Percentiles rank a stretch among this genome's conserved stretches.
phyloP scores from a whole-genome alignment of 2,888 invertebrate genomes.

The Heliconius erato region DNA sequence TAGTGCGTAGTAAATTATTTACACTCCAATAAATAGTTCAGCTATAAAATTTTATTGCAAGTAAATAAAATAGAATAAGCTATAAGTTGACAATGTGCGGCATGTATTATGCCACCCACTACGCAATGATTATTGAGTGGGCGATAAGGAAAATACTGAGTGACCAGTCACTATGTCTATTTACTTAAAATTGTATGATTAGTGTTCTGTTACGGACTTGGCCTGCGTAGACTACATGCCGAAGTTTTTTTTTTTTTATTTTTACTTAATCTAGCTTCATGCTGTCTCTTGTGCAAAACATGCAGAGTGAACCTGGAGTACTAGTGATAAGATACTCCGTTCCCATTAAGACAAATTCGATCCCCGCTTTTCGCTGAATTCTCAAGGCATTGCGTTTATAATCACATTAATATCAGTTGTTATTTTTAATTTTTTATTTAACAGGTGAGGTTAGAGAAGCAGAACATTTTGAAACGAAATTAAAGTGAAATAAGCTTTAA shows the following conservation, averaged over 20 bases:
- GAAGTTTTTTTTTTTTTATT: not conserved
- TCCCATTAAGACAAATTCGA: not conserved
- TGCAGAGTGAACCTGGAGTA: not conserved
- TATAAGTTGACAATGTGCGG: not conserved
- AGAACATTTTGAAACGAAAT: not conserved
- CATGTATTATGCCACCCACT: not conserved
- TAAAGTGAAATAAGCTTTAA: not conserved
- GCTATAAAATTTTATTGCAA: conserved; percentile 26
- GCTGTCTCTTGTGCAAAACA: too few species aligned
- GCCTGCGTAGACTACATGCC: too few species aligned
- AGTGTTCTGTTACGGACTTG: too few species aligned
- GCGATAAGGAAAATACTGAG: not conserved
- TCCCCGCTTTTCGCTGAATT: not conserved
- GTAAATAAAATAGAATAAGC: conserved; percentile 24
- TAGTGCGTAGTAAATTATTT: conserved; percentile 50
- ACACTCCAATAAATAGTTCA: conserved; percentile 49
- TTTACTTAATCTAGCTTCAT: not conserved
- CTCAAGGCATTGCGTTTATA: not conserved
- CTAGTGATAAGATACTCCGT: not conserved
- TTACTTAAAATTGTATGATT: not conserved
- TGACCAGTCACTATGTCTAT: not conserved
- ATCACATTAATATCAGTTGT: too few species aligned
- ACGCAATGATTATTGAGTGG: not conserved
- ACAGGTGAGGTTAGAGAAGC: not conserved
- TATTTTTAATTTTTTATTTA: not conserved